These are phyloP conservation scores for Lottia scabra DNA, from an alignment of 2,888 invertebrate species.

Conservation along the genomic window DNA sequence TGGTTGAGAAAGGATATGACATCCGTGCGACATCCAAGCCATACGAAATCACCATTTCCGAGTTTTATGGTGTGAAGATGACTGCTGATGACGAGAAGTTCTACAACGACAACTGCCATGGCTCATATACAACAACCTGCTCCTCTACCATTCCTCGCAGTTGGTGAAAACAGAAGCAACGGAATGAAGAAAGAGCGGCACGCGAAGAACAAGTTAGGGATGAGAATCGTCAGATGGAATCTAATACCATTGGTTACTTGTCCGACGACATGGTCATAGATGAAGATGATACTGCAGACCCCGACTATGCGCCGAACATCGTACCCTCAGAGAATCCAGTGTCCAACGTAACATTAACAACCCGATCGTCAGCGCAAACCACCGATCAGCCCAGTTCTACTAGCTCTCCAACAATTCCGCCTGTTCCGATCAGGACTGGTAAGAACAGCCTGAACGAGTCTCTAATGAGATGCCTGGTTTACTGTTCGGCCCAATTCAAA, in stretches of 20 bases:
- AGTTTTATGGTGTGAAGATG: not conserved
- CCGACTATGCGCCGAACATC: not conserved
- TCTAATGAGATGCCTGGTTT: not conserved
- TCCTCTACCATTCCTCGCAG: not conserved
- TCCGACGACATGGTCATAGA: not conserved
- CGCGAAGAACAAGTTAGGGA: not conserved
- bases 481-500: not conserved
- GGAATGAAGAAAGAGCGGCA: not conserved
- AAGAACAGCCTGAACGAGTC: not conserved
- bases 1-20: not conserved
- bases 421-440: not conserved
- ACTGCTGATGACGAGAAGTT: not conserved
- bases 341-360: not conserved
- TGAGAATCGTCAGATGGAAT: not conserved
- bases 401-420: not conserved
- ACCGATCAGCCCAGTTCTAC: not conserved
- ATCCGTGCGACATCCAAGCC: not conserved
- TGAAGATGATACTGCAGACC: not conserved
- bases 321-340: not conserved
- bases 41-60: not conserved
- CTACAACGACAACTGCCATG: too few relatives aligned
- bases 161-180: not conserved
- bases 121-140: not conserved
- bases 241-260: not conserved
- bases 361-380: not conserved